phyloP scores from a whole-genome alignment of 30 jellyfish, hydroid and myxozoan species.

The Pseudorhiza aurosa region DNA sequence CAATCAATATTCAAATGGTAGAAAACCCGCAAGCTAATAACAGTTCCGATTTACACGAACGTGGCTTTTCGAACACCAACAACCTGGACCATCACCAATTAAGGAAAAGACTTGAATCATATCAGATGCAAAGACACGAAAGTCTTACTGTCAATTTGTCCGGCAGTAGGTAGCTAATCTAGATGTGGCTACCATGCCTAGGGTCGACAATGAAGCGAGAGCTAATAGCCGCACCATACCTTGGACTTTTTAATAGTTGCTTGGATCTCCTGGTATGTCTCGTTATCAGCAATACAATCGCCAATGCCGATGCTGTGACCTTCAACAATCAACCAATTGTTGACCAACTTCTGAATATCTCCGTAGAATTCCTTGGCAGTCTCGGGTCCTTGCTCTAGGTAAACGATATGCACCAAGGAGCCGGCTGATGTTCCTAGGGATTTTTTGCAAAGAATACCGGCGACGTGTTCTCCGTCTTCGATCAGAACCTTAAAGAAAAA shows the following conservation, averaged over 20 bases:
- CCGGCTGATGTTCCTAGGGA: slow-evolving; percentile 98
- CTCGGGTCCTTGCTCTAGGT: slow-evolving; percentile 95
- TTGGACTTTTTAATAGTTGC: slow-evolving; percentile 87
- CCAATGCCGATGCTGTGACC: slow-evolving; percentile 99
- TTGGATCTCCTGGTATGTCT: slow-evolving; percentile 94
- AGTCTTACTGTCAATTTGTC: too few relatives aligned
- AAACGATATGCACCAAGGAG: slow-evolving; percentile 93
- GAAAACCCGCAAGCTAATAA: too few relatives aligned
- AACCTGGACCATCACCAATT: too few relatives aligned
- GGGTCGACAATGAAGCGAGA: too few relatives aligned
- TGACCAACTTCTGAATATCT: slow-evolving; percentile 89
- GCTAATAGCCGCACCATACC: slow-evolving; percentile 1
- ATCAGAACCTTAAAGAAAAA: slow-evolving; percentile 76
- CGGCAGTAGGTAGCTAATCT: too few relatives aligned
- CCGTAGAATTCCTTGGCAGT: slow-evolving; percentile 94
- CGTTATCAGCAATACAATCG: slow-evolving; percentile 99
- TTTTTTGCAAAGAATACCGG: slow-evolving; percentile 96
- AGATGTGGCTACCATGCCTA: too few relatives aligned
- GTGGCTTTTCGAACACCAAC: too few relatives aligned
- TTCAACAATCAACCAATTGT: slow-evolving; percentile 87
- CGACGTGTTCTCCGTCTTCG: slow-evolving; percentile 91
- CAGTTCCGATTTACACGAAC: too few relatives aligned
- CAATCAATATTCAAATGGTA: too few relatives aligned
- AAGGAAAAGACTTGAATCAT: too few relatives aligned
- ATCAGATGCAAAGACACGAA: too few relatives aligned